Evolutionary conservation across 2,888 invertebrate genomes (phyloP).

Genomic region (Geotrupes spiniger): DNA sequence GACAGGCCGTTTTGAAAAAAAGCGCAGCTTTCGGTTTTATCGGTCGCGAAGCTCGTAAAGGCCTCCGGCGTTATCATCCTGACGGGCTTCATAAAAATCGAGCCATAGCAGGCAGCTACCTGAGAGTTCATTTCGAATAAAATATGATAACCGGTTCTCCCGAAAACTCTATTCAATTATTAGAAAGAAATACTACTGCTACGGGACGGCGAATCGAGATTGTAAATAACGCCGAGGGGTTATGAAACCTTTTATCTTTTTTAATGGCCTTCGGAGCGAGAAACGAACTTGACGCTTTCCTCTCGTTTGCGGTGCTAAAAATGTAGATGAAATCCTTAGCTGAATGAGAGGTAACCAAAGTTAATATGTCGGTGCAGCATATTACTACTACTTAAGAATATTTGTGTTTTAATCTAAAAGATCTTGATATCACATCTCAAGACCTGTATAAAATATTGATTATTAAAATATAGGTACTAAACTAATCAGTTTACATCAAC

Average conservation of each 20-base stretch:
- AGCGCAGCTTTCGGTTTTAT: no score
- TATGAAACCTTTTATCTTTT: slow-evolving; percentile 18
- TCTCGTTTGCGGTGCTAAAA: neutral
- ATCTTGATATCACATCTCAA: no score
- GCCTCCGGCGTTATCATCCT: no score
- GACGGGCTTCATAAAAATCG: slow-evolving; percentile 34
- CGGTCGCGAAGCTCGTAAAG: no score
- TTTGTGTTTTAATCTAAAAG: no score
- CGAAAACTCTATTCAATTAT: slow-evolving; percentile 42
- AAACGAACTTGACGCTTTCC: neutral
- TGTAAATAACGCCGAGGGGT: slow-evolving; percentile 17
- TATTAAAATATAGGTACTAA: no score
- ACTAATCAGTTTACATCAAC: no score
- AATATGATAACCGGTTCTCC: slow-evolving; percentile 40
- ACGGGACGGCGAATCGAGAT: neutral
- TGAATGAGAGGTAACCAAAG: no score
- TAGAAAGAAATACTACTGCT: slow-evolving; percentile 29
- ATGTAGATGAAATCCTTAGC: no score
- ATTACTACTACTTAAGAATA: no score
- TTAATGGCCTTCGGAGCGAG: slow-evolving; percentile 16
- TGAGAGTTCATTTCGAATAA: slow-evolving; percentile 47
- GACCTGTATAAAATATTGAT: no score
- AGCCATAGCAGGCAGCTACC: slow-evolving; percentile 39
- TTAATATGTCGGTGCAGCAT: no score
- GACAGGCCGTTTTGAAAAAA: slow-evolving; percentile 13